Evolutionary conservation across 2,888 invertebrate species (phyloP), one percentile per base, ranked within the genome.

Genomic region (Polymixis lichenea): DNA sequence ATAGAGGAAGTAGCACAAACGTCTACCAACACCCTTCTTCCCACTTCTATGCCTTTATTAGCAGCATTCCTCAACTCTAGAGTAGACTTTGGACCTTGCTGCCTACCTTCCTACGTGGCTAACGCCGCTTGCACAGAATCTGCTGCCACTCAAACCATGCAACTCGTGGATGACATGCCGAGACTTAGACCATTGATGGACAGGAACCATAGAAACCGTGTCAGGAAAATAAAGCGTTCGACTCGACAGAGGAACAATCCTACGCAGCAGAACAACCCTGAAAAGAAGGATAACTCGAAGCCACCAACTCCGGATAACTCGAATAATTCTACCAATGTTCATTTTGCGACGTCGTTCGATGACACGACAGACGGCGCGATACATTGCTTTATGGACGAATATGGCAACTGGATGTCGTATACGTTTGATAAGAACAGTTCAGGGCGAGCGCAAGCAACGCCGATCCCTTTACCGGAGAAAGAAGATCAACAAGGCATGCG

Each of bases 321-420:
- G 0, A 93, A 88, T 72, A 95, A 92, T 80, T 91, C 95, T 0
- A 93, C 89, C 15, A 94, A 89, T 71, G 96, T 95, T 38, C 98
- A 98, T 90, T 97, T 98, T 75, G 98, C 98, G 7, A 97, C 97
- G 43, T 98, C 98, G 46, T 98, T 98, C 89, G 98, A 98, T 75
- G 99, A 99, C 90, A 98, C 98, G 0, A 97, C 97, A 4, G 98
- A 98, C 88, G 98, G 98, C 19, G 98, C 98, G 1, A 98, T 98
- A 60, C 98, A 99, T 93, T 98, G 98, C 92, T 98, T 98, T 90
- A 97, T 98, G 92, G 98, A 99, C 89, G 98, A 98, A 91, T 97
- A 97, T 88, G 98, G 98, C 61, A 98, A 98, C 89, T 98, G 98
- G 98, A 97, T 98, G 95, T 98, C 98, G 0, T 96, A 96, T 55